Evolutionary conservation across 35 echinoderm and acorn worm genomes (phyloP), one percentile per base, ranked within the genome.

Genomic region (Ophiothrix spiculata): DNA sequence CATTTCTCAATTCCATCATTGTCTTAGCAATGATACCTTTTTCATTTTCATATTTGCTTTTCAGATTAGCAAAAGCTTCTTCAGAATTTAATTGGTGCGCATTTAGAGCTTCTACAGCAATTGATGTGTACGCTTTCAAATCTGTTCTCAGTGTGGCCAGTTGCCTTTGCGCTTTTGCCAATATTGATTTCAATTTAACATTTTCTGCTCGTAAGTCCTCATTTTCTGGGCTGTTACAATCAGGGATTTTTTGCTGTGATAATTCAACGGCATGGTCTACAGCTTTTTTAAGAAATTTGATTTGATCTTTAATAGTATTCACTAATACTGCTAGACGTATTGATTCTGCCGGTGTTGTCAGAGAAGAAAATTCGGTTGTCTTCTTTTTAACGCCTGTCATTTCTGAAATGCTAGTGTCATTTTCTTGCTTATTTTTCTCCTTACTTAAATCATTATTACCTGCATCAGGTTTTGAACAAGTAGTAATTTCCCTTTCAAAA

Each of bases 51-150:
- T n/a, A n/a, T n/a, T n/a, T 97, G 81, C 90, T 90, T 87, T 97
- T 97, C 3, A 97, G 90, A 37, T 97, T 97, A 10, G 94, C 90
- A 33, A 97, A 79, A n/a, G 94, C 94, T 29, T 92, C 94, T 80
- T 97, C n/a, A n/a, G n/a, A n/a, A n/a, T n/a, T n/a, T n/a, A n/a
- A n/a, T n/a, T n/a, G n/a, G n/a, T n/a, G n/a, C n/a, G n/a, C n/a
- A n/a, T n/a, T n/a, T n/a, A n/a, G n/a, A n/a, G n/a, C n/a, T n/a
- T n/a, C n/a, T n/a, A n/a, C 94, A 16, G 94, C 94, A 35, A 91
- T 97, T 56, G 94, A 92, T 81, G 92, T 97, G 56, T 97, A 92
- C 35, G 94, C 94, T 79, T 97, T 97, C 10, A 97, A 80, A 45
- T 92, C 94, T 37, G 94, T 97, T 76, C 94, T 89, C 25, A 97